phyloP scores from a whole-genome alignment of 2,797 vertebrate species.

The Epinephelus awoara region DNA sequence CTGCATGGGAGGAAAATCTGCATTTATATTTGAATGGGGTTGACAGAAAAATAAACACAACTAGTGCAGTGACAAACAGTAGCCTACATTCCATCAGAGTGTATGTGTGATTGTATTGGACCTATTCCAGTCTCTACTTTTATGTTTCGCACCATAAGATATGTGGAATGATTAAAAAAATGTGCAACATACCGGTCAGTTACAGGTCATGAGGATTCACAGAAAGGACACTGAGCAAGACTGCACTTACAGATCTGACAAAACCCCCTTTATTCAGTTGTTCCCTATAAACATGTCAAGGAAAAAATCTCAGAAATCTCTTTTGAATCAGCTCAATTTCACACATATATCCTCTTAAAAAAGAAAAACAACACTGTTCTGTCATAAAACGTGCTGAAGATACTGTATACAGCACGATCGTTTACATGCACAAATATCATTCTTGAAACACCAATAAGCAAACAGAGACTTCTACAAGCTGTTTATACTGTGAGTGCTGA shows the following conservation, averaged over 20 bases:
- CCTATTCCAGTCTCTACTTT: background rate
- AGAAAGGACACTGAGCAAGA: background rate
- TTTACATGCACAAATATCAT: background rate
- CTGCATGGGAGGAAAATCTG: background rate
- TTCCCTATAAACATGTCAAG: conserved; percentile 31
- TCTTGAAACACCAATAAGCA: conserved; percentile 20
- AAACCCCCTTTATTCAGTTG: conserved; percentile 37
- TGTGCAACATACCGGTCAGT: background rate
- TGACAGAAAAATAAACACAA: background rate
- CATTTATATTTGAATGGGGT: conserved; percentile 19
- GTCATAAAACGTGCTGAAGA: conserved; percentile 5
- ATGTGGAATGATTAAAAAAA: background rate
- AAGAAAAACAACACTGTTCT: background rate
- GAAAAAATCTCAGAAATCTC: conserved; percentile 5
- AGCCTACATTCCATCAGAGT: background rate
- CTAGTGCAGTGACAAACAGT: background rate
- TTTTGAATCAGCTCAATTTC: background rate
- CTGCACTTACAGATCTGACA: conserved; percentile 2
- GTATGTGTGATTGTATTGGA: background rate
- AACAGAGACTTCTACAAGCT: background rate
- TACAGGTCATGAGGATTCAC: background rate
- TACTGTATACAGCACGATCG: background rate
- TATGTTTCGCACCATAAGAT: background rate
- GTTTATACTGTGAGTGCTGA: background rate
- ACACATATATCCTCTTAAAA: background rate